Base-by-base conservation (phyloP, 2,797 vertebrate genomes). In the Cynopterus sphinx region DNA sequence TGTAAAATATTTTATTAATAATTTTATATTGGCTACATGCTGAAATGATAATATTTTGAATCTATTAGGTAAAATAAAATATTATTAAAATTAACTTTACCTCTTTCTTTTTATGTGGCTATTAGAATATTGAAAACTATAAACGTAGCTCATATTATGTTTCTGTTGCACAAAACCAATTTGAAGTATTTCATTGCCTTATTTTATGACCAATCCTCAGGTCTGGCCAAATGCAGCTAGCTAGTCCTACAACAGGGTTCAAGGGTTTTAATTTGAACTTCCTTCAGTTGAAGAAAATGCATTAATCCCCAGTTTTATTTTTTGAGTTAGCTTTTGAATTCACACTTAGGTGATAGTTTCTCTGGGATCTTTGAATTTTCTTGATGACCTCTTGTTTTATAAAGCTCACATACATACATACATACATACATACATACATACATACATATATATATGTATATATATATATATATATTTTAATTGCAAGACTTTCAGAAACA, bases 1-100 rank as follows among this genome's bases (percentile, higher is more conserved):
- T 87, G 55, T 33, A 77, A 94, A 91, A 46, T 71, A 93, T 86
- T 92, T 96, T 17, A 71, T 79, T 93, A 95, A 71, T 85, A 93
- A 33, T 79, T 93, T 92, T 79, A 65, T 75, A 77, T 95, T 91
- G 84, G 33, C 78, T 92, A 87, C 6, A 55, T 46, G 13, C 16
- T 96, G 28, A 89, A 87, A 88, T 90, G 26, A 71, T 71, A 82
- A 83, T 61, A 83, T 83, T 86, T 90, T 46, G 63, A 61, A 87
- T 85, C 39, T 65, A 43, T 13, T 24, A 28, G 24, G 12, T 95
- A 26, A 95, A 95, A 94, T 90, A 73, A 95, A 94, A 87, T 65
- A 31, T 31, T 77, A 86, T 81, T 92, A 51, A 94, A 96, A 81
- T 91, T 79, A 73, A 95, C 51, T 90, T 91, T 31, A 41, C 21